A percentile compares a stretch with the other conserved stretches of the same genome.
Evolutionary conservation across 2,113 vertebrate genomes (phyloP).

Genomic region (Varanus komodoensis): DNA sequence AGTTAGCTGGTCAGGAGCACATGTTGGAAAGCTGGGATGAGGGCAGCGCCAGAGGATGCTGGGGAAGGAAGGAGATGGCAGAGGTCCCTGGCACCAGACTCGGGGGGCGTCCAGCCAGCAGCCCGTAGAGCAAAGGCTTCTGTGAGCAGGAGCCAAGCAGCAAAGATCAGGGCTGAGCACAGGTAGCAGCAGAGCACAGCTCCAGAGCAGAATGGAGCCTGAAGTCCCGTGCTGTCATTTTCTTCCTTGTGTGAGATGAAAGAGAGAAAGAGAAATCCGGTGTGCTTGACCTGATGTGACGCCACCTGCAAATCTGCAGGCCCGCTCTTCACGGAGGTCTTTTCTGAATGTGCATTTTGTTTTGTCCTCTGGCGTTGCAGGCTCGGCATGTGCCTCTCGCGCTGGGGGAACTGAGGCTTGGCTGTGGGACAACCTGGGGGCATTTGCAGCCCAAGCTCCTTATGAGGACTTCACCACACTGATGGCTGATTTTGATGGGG

Average conservation of each 20-base stretch:
- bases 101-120: neutral
- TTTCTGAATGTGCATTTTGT: neutral
- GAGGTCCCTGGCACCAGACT: neutral
- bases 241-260: too few relatives aligned
- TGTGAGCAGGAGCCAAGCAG: neutral
- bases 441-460: neutral
- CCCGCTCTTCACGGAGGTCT: too few relatives aligned
- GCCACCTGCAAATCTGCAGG: neutral
- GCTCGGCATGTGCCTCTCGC: neutral
- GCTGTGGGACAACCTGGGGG: constrained; percentile 39
- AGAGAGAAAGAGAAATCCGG: neutral
- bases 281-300: neutral
- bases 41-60: neutral
- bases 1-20: too few relatives aligned
- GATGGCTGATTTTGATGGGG: constrained; percentile 28
- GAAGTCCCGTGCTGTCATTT: too few relatives aligned
- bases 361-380: constrained; percentile 9
- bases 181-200: too few relatives aligned
- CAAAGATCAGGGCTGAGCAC: neutral
- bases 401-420: constrained; percentile 1
- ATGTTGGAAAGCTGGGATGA: neutral
- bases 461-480: constrained; percentile 35
- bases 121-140: neutral
- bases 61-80: too few relatives aligned
- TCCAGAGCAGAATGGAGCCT: too few relatives aligned